Evolutionary conservation across 2,888 invertebrate genomes (phyloP), one percentile per base, ranked within the genome.

Genomic region (Caenorhabditis japonica): DNA sequence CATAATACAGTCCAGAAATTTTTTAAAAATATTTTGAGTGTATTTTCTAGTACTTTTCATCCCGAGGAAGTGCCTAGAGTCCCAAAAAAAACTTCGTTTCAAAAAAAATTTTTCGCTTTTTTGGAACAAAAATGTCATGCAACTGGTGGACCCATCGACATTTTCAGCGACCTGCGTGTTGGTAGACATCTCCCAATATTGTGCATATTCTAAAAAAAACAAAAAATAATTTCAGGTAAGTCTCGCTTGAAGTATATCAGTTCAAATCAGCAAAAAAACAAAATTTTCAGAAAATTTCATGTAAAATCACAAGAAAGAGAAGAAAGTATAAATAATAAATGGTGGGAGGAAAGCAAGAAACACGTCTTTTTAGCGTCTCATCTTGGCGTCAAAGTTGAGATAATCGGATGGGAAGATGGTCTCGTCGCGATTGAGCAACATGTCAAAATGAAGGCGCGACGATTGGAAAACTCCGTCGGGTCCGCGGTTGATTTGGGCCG

Each of bases 401-500:
- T 85, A 85, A 59, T 85, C 85, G 36, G 78, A 79, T 49, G 78
- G 82, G 66, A 68, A 79, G 51, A 86, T 84, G 10, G 75, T 47
- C 33, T 84, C 84, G 62, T 86, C 86, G 17, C 80, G 76, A 33
- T 82, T 82, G 39, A 84, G 74, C 33, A 86, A 78, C 81, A 86
- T 80, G 61, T 86, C 86, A 41, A 81, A 82, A 53, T 86, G 86
- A 27, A 85, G 79, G 17, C 84, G 81, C 7, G 84, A 84, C 21
- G 78, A 79, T 64, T 80, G 73, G 66, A 79, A 83, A 34, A 80
- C 75, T 34, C 85, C 85, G 23, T 79, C 76, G 8, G 86, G 86
- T 8, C 85, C 86, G 62, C 86, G 86, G 69, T 83, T 85, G 66
- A 86, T 83, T 55, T 86, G 82, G n/a, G 82, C 62, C 7, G 86